Evolutionary conservation across 2,113 vertebrate genomes (phyloP).

Genomic region (Saccopteryx leptura): DNA sequence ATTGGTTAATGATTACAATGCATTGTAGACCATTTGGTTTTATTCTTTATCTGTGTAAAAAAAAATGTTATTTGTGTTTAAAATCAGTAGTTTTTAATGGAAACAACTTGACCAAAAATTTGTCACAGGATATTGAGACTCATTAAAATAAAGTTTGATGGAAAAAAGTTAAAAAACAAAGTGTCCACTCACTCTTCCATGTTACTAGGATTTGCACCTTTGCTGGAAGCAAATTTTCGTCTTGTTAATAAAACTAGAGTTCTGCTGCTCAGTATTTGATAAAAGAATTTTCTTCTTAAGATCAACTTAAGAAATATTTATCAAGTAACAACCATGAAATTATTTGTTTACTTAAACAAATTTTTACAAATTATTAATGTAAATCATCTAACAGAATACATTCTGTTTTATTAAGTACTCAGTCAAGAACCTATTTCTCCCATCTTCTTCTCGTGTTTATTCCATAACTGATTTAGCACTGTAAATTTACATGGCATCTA

Average conservation of each 20-base stretch:
- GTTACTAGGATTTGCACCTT: neutral
- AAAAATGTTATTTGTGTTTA: too few species aligned
- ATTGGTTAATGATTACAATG: too few species aligned
- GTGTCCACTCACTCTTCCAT: neutral
- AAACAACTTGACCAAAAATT: too few species aligned
- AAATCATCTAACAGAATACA: neutral
- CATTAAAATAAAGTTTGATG: too few species aligned
- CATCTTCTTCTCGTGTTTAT: neutral
- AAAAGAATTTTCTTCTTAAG: constrained; percentile 6
- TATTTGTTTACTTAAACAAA: neutral
- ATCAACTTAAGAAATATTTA: neutral
- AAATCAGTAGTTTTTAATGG: too few species aligned
- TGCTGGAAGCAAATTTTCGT: neutral
- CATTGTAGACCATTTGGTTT: too few species aligned
- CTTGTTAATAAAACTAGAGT: neutral
- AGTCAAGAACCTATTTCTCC: neutral
- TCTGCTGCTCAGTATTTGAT: neutral
- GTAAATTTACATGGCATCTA: constrained; percentile 4
- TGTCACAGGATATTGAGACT: too few species aligned
- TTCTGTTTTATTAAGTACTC: neutral
- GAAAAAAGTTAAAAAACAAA: too few species aligned
- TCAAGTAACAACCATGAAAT: neutral
- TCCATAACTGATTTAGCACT: neutral
- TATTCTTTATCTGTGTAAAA: too few species aligned
- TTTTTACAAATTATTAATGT: neutral